Evolutionary conservation across 2,888 invertebrate genomes (phyloP).

Genomic region (Acrobasis repandana): DNA sequence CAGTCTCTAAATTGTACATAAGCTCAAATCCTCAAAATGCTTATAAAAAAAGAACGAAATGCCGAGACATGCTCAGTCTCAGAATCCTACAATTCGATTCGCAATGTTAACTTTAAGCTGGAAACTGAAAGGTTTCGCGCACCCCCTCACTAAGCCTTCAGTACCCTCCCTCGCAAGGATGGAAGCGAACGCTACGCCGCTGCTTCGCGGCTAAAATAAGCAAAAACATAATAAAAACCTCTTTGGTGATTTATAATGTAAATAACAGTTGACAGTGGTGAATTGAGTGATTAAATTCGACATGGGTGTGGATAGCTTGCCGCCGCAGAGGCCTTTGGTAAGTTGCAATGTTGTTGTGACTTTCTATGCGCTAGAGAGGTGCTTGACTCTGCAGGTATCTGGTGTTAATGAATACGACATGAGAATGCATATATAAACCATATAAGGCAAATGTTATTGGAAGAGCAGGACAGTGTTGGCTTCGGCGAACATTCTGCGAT

Average conservation of each 20-base stretch:
- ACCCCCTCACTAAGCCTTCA: slow-evolving; percentile 43
- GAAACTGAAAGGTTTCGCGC: slow-evolving; percentile 22
- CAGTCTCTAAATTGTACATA: too few relatives aligned
- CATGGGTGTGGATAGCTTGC: slow-evolving; percentile 71
- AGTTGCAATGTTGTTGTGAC: slow-evolving; percentile 38
- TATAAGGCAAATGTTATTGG: too few relatives aligned
- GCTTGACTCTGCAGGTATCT: slow-evolving; percentile 13
- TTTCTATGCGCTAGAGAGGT: slow-evolving; percentile 2
- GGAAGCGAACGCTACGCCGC: slow-evolving; percentile 54
- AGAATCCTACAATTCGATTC: neutral
- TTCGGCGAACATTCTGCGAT: too few relatives aligned
- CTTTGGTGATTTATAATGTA: slow-evolving; percentile 29
- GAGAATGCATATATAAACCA: neutral
- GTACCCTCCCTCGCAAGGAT: slow-evolving; percentile 49
- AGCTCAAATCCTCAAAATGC: too few relatives aligned
- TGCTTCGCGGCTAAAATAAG: slow-evolving; percentile 42
- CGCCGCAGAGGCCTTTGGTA: slow-evolving; percentile 55
- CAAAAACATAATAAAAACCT: slow-evolving; percentile 36
- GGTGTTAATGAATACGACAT: neutral
- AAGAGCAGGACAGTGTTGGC: too few relatives aligned
- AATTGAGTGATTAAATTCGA: slow-evolving; percentile 39
- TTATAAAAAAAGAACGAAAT: too few relatives aligned
- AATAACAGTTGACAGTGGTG: slow-evolving; percentile 38
- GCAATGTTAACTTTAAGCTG: slow-evolving; percentile 12
- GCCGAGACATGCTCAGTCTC: too few relatives aligned